Evolutionary conservation across 2,797 vertebrate genomes (phyloP), one percentile per base, ranked within the genome.

Genomic region (Gambusia yucatana): DNA sequence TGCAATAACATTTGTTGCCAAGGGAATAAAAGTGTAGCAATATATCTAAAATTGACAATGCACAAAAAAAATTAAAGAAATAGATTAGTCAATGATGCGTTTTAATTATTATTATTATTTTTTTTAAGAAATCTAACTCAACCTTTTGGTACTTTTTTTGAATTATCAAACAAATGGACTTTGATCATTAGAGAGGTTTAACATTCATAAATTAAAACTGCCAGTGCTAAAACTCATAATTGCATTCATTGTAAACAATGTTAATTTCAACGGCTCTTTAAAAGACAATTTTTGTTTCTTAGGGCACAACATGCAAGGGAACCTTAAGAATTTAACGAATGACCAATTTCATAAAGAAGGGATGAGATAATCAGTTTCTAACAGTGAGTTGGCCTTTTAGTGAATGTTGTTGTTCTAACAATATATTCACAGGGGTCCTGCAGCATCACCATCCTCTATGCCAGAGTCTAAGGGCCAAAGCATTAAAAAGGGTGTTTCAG

Each of bases 381-480:
- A 5, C 39, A 6, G 2, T 69, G 36, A 10, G 20, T 65, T 67
- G 63, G 20, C 20, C 33, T 43, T 77, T 50, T 50, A 59, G 28
- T 47, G 63, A 33, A 33, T 52, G 41, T 55, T 65, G 48, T 55
- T 77, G 39, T 25, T 43, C 50, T 39, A 33, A 57, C 4, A 71
- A 57, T 16, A 43, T 30, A 47, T n/a, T 30, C 16, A 36, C n/a
- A 48, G 13, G 36, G 28, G 28, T 80, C 77, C 75, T 67, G 75
- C 22, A 17, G 43, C 52, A 20, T 61, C 61, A 55, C 48, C 72
- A 16, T 75, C n/a, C 6, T 28, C 44, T 50, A 76, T n/a, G 10
- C 57, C 4, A 10, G 59, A 2, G 17, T 77, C 50, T 47, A 70
- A 1, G 70, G 7, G 0, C 77, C 44, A 5, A 36, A 79, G 71